Percentiles rank a stretch among this genome's conserved stretches.
phyloP scores from a whole-genome alignment of 2,888 invertebrate species.

The Andrena dorsata region DNA sequence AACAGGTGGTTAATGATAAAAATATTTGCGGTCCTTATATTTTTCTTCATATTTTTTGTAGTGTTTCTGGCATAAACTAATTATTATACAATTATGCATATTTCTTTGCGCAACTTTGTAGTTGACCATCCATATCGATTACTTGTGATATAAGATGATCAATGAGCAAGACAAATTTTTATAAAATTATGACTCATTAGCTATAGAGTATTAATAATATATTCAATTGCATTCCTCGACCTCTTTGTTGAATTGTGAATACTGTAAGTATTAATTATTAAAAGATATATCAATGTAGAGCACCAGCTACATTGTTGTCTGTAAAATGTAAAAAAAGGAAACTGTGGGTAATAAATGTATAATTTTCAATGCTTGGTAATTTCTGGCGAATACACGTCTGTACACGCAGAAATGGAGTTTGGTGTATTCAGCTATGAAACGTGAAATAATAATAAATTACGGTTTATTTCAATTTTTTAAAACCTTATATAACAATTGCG shows the following conservation, averaged over 20 bases:
- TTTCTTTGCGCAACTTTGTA: slow-evolving; percentile 44
- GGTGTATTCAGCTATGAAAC: slow-evolving; percentile 48
- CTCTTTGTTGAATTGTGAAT: slow-evolving; percentile 67
- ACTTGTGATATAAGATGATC: slow-evolving; percentile 63
- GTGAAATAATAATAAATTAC: slow-evolving; percentile 82
- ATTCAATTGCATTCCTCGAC: slow-evolving; percentile 68
- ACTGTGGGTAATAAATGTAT: slow-evolving; percentile 68
- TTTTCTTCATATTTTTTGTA: slow-evolving; percentile 99
- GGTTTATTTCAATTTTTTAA: slow-evolving; percentile 81
- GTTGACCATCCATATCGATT: slow-evolving; percentile 62
- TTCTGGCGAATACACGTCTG: slow-evolving; percentile 6
- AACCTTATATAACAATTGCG: slow-evolving; percentile 82
- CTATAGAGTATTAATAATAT: slow-evolving; percentile 49
- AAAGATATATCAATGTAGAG: slow-evolving; percentile 53
- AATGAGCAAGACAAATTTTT: slow-evolving; percentile 61
- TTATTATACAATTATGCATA: slow-evolving; percentile 32
- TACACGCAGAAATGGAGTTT: not conserved
- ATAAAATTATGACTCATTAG: slow-evolving; percentile 56
- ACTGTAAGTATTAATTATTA: slow-evolving; percentile 66
- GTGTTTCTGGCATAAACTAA: slow-evolving; percentile 94
- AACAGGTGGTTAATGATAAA: slow-evolving; percentile 99
- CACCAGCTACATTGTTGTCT: slow-evolving; percentile 49
- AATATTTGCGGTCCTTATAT: slow-evolving; percentile 98
- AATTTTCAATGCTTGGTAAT: slow-evolving; percentile 61
- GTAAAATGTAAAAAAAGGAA: slow-evolving; percentile 66